Conservation (phyloP, 2,888 invertebrate species). For the Tipula vernalis region DNA sequence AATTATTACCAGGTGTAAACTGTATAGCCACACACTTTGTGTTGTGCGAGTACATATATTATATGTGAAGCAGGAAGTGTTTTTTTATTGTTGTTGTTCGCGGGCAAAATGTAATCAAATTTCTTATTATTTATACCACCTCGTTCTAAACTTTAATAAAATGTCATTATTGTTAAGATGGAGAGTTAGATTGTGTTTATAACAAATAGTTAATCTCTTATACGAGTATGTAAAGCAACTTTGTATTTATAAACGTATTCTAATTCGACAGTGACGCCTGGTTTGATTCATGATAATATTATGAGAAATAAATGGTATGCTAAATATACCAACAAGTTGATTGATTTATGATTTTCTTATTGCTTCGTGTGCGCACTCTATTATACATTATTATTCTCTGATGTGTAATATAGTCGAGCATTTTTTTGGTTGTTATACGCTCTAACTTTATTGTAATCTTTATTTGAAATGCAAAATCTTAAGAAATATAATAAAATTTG, state of each 20-base stretch:
- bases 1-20: not conserved
- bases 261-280: not conserved
- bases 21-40: not conserved
- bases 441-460: not conserved
- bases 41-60: not conserved
- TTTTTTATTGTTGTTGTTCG: not conserved
- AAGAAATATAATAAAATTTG: not conserved
- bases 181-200: not conserved
- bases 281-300: not conserved
- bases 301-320: not conserved
- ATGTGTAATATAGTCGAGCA: not conserved
- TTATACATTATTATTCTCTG: not conserved
- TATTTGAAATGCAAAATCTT: not conserved
- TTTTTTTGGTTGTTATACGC: not conserved
- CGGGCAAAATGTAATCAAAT: not conserved
- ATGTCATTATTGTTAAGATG: not conserved
- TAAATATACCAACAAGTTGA: not conserved
- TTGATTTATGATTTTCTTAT: not conserved
- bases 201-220: not conserved
- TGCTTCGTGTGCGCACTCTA: not conserved
- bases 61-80: not conserved
- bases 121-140: not conserved
- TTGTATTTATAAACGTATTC: not conserved
- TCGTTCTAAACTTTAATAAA: not conserved
- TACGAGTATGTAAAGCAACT: not conserved